phyloP scores from a whole-genome alignment of 2,888 invertebrate genomes.

The Erebia ligea region DNA sequence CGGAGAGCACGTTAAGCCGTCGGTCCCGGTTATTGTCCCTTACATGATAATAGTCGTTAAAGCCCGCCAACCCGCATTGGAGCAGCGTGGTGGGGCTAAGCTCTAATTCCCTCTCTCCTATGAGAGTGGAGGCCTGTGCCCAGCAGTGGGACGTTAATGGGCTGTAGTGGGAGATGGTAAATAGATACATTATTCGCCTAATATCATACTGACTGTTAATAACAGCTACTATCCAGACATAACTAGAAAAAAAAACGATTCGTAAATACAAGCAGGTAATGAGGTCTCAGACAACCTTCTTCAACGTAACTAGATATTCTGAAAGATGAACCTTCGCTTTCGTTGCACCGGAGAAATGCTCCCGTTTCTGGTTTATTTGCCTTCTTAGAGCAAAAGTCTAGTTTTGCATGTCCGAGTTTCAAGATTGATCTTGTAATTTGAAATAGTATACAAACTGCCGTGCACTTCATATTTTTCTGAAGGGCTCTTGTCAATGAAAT shows the following conservation, averaged over 20 bases:
- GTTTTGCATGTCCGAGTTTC: background rate
- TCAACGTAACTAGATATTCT: background rate
- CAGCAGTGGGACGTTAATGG: too few species aligned
- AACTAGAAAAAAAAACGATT: background rate
- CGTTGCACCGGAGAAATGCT: background rate
- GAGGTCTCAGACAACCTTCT: background rate
- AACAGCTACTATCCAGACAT: background rate
- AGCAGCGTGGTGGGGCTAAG: too few species aligned
- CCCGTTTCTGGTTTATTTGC: background rate
- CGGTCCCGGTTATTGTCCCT: too few species aligned
- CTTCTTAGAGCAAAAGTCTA: background rate
- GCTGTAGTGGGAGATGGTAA: too few species aligned
- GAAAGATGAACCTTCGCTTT: background rate
- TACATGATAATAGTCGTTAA: too few species aligned
- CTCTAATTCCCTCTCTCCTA: too few species aligned
- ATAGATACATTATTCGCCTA: background rate
- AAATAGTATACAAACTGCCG: background rate
- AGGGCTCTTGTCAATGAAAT: too few species aligned
- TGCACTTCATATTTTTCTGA: too few species aligned
- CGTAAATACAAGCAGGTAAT: background rate
- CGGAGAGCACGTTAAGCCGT: too few species aligned
- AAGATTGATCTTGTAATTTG: background rate
- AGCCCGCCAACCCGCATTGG: too few species aligned
- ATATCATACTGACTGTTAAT: too few species aligned
- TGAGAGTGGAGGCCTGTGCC: too few species aligned